Evolutionary conservation across 2,888 invertebrate genomes (phyloP).

Genomic region (Drosophila heteroneura): DNA sequence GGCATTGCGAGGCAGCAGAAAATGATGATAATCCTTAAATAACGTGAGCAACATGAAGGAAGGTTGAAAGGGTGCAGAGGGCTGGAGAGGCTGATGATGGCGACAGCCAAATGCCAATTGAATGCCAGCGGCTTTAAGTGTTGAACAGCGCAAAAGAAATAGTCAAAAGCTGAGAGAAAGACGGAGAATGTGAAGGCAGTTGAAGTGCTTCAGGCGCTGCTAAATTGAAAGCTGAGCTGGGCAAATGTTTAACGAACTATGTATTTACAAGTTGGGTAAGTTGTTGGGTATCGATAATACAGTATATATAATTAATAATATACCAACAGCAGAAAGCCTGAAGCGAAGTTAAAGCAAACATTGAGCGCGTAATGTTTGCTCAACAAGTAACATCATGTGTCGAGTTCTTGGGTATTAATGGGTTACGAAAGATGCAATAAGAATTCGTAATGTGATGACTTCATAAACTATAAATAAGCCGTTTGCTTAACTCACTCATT

Average conservation of each 20-base stretch:
- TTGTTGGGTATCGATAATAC: constrained; percentile 11
- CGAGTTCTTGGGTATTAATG: not conserved
- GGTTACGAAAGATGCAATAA: not conserved
- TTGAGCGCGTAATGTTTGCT: not conserved
- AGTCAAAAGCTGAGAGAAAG: constrained; percentile 2
- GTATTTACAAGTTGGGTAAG: constrained; percentile 16
- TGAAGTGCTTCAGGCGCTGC: constrained; percentile 51
- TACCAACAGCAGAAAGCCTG: not conserved
- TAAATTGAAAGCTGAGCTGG: constrained; percentile 39
- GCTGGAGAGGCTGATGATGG: constrained; percentile 49
- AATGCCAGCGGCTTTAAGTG: constrained; percentile 74
- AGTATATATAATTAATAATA: constrained; percentile 10
- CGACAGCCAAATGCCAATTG: constrained; percentile 76
- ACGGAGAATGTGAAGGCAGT: constrained; percentile 15
- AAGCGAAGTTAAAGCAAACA: not conserved
- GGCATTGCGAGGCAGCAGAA: constrained; percentile 72
- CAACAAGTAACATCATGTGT: not conserved
- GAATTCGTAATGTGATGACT: not conserved
- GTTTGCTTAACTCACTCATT: not conserved
- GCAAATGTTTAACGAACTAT: constrained; percentile 52
- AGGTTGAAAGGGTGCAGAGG: constrained; percentile 8
- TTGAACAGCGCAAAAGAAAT: constrained; percentile 18
- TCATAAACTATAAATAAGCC: not conserved
- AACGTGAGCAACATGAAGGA: constrained; percentile 54
- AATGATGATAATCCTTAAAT: constrained; percentile 80